Base-by-base conservation (phyloP, 2,888 invertebrate species). In the Drosophila robusta region DNA sequence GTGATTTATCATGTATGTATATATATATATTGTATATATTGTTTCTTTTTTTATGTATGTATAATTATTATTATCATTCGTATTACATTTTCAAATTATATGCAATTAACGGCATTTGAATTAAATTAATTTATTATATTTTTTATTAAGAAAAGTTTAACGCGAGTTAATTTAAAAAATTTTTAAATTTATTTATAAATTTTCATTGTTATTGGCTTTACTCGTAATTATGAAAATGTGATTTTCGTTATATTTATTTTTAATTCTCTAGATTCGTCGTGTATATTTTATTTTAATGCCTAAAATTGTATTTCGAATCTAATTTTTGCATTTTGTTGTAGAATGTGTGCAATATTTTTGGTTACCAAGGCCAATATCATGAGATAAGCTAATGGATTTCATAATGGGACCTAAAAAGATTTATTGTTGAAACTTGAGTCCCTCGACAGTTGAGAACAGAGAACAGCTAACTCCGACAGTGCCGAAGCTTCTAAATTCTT, bases 391-490 rank as follows among this genome's bases (percentile, higher is more conserved):
- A 64, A 58, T 56, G 56, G 62, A 47, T 34, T 52, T 45, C 8
- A 57, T 34, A 68, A 62, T 74, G 79, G 85, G 74, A 81, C 80
- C 63, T 73, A 55, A 68, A 62, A 55, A 63, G 83, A 80, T 62
- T 82, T 82, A 82, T 86, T 82, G 81, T 78, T 82, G 83, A 82
- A 82, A 83, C 66, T 82, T 82, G 81, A 82, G 81, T 82, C 81
- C 86, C 81, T 82, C 80, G 81, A 83, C 83, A 82, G 73, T 82
- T 62, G 73, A 75, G 49, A 26, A 52, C 46, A 42, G 45, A 62
- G 50, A 52, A 66, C 32, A 51, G 49, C 29, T 58, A 70, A 54
- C 70, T 57, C 55, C 84, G 83, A 56, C 74, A 50, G 62, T 51
- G 71, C 82, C 75, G 82, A 82, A 75, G 78, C 72, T 65, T 38